Evolutionary conservation across 2,797 vertebrate genomes (phyloP).

Genomic region (Ispidina picta): DNA sequence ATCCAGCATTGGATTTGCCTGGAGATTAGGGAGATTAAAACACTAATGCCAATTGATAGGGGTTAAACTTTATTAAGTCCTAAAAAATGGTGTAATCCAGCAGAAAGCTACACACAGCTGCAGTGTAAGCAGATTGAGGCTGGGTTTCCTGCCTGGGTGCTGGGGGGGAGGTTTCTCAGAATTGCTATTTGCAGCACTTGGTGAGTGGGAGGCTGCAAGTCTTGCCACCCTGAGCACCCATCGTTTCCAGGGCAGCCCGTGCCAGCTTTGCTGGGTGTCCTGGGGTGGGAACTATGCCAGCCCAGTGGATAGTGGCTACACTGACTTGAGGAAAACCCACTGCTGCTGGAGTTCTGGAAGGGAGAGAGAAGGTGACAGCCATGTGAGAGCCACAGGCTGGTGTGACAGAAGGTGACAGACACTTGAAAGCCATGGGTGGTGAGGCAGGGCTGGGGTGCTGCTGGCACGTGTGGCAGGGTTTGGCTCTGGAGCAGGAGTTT

Average conservation of each 20-base stretch:
- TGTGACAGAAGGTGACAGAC: not conserved
- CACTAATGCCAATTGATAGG: conserved; percentile 35
- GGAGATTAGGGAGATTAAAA: conserved; percentile 44
- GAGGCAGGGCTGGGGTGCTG: not conserved
- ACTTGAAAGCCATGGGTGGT: fast-evolving
- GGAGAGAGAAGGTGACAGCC: not conserved
- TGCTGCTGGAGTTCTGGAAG: fast-evolving
- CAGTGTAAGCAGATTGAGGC: not conserved
- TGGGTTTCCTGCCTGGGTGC: conserved; percentile 40
- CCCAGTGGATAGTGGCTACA: fast-evolving
- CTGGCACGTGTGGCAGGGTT: not conserved
- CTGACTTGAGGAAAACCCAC: not conserved
- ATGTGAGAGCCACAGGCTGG: fast-evolving
- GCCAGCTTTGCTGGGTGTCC: not conserved
- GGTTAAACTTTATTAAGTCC: conserved; percentile 61
- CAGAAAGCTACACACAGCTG: conserved; percentile 13
- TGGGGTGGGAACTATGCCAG: not conserved
- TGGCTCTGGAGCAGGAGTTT: not conserved
- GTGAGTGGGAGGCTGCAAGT: not conserved
- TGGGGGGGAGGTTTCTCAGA: conserved; percentile 9
- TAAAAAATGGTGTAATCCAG: conserved; percentile 59
- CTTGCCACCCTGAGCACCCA: fast-evolving
- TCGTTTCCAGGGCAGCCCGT: fast-evolving
- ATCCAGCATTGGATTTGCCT: conserved; percentile 1
- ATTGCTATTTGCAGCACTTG: not conserved